A percentile compares a stretch with the other conserved stretches of the same genome.
phyloP scores from a whole-genome alignment of 2,797 vertebrate species.

The Artibeus lituratus region DNA sequence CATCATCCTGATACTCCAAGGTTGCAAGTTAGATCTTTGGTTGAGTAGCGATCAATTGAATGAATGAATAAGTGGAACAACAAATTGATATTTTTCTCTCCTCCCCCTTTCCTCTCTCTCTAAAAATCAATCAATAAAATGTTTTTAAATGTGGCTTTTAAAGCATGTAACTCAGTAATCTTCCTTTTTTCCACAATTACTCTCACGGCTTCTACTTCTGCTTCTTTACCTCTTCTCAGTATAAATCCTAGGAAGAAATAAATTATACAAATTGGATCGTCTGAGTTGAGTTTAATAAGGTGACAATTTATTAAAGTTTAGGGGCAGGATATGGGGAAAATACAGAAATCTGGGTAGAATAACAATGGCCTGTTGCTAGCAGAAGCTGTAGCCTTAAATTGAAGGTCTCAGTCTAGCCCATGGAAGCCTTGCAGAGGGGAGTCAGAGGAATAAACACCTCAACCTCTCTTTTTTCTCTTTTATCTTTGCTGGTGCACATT shows the following conservation, averaged over 20 bases:
- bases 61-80: background rate
- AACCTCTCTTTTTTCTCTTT: background rate
- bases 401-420: background rate
- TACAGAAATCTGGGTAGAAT: background rate
- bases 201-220: background rate
- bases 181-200: background rate
- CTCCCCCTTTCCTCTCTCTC: background rate
- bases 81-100: background rate
- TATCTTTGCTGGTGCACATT: background rate
- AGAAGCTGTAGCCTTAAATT: background rate
- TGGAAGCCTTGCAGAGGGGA: background rate
- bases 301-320: background rate
- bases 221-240: slow-evolving; percentile 22
- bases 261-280: background rate
- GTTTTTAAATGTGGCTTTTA: background rate
- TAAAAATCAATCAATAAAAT: background rate
- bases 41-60: background rate
- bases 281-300: background rate
- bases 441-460: background rate
- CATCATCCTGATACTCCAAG: background rate
- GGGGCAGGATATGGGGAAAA: background rate
- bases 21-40: background rate
- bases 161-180: background rate
- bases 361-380: background rate
- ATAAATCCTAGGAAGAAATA: background rate